Base-by-base conservation (phyloP, 2,888 invertebrate species). In the Habrosyne pyritoides region DNA sequence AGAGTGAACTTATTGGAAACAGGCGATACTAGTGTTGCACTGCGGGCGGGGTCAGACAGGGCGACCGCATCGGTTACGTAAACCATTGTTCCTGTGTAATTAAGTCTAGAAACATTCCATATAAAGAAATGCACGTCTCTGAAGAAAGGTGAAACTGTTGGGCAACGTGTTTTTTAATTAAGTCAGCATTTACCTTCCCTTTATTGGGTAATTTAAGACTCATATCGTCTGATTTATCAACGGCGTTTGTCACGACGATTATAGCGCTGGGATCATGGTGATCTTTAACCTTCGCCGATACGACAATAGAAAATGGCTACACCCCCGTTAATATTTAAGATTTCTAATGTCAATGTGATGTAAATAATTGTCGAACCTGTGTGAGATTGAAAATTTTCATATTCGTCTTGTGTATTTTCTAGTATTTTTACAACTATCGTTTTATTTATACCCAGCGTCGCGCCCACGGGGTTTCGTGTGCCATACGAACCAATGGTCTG, bases 1-100 rank as follows among this genome's bases (percentile, higher is more conserved):
- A 18, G 8, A 42, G 42, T 18, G 14, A 42, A 18, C 8, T 42
- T 42, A 42, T 42, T 42, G 18, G 18, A 18, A 18, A 42, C 42
- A 42, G 18, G 42, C 42, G n/a, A 42, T 42, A 42, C 42, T 18
- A 42, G 42, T 42, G 42, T 18, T 14, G 42, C 42, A 18, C 42
- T 55, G 54, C 60, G 56, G 53, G 51, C 56, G 53, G 50, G 73
- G 79, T 78, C 77, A 67, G 61, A 54, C 56, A 56, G 55, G 14
- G 48, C 66, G 71, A 73, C 70, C 71, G 67, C 60, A 54, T 36
- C 50, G 61, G 66, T 79, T 77, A 78, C 77, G 71, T 81, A 75
- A 81, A 69, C 76, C 64, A 77, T 79, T 81, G 81, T 80, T 71
- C 64, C 65, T 56, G 51, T 54, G 61, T 71, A 75, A 79, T 76